Evolutionary conservation across 2,888 invertebrate genomes (phyloP).

Genomic region (Drosophila aldrichi): DNA sequence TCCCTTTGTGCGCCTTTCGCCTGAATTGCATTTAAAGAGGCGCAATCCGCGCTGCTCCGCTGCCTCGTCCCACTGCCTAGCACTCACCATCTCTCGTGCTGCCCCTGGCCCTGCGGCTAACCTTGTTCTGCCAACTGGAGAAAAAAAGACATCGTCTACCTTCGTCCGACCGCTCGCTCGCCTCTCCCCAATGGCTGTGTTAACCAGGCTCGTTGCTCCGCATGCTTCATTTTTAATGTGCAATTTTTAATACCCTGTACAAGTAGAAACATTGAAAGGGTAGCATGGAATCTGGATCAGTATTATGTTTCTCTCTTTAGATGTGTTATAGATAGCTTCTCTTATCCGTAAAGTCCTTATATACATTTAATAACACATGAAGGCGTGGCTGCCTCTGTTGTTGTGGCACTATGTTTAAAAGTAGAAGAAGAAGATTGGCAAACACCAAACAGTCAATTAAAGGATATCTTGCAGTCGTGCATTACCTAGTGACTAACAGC

Average conservation of each 20-base stretch:
- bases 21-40: constrained; percentile 74
- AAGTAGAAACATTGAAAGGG: neutral
- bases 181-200: constrained; percentile 14
- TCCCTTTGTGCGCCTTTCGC: constrained; percentile 81
- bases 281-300: neutral
- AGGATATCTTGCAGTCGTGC: neutral
- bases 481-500: neutral
- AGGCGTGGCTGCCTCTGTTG: neutral
- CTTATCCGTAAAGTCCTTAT: no score
- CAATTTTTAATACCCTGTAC: constrained; percentile 48
- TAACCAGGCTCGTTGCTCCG: constrained; percentile 41
- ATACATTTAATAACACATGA: no score
- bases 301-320: neutral
- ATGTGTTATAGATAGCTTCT: neutral
- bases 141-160: constrained; percentile 67
- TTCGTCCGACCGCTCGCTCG: constrained; percentile 3
- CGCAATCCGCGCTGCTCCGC: constrained; percentile 24
- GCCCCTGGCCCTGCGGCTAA: constrained; percentile 49
- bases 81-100: neutral
- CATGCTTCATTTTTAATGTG: constrained; percentile 77
- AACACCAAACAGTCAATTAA: neutral
- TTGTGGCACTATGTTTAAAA: neutral
- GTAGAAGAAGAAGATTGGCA: neutral
- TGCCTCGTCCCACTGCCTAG: neutral
- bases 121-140: constrained; percentile 66